These are phyloP conservation scores for Pardalotus punctatus DNA, from an alignment of 2,113 vertebrate genomes.

Conservation along the genomic window DNA sequence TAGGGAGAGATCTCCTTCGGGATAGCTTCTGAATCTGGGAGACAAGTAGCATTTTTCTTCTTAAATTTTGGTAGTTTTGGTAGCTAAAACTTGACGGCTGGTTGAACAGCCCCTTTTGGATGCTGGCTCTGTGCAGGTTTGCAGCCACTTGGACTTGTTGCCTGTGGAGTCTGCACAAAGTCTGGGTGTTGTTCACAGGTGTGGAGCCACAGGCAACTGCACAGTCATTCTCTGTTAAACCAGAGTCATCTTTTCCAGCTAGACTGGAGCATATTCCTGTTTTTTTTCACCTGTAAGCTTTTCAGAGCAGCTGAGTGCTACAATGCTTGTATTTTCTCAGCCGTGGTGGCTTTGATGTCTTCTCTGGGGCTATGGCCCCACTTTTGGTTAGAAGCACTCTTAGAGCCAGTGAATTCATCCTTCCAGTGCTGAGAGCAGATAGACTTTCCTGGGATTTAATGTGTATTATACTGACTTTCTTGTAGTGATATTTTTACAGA, in stretches of 20 bases:
- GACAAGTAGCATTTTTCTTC: background rate
- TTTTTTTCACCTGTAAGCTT: background rate
- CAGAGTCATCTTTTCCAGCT: background rate
- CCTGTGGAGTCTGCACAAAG: background rate
- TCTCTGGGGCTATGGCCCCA: background rate
- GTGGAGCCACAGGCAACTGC: background rate
- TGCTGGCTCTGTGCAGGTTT: background rate
- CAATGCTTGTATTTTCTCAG: background rate
- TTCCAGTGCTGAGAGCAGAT: background rate
- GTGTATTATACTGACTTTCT: background rate
- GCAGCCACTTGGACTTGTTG: background rate
- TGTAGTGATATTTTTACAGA: background rate
- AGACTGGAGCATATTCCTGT: background rate
- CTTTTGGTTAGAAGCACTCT: background rate
- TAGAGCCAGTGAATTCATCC: background rate
- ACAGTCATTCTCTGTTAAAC: background rate
- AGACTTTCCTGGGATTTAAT: background rate
- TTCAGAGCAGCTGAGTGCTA: background rate
- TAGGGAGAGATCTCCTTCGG: background rate
- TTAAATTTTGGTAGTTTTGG: background rate
- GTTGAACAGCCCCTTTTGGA: background rate
- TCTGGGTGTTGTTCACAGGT: background rate
- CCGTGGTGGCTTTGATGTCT: background rate
- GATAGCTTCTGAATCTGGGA: background rate
- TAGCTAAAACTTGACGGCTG: background rate